These are phyloP conservation scores for Ranitomeya imitator DNA, from an alignment of 2,113 vertebrate species.

Conservation along the genomic window DNA sequence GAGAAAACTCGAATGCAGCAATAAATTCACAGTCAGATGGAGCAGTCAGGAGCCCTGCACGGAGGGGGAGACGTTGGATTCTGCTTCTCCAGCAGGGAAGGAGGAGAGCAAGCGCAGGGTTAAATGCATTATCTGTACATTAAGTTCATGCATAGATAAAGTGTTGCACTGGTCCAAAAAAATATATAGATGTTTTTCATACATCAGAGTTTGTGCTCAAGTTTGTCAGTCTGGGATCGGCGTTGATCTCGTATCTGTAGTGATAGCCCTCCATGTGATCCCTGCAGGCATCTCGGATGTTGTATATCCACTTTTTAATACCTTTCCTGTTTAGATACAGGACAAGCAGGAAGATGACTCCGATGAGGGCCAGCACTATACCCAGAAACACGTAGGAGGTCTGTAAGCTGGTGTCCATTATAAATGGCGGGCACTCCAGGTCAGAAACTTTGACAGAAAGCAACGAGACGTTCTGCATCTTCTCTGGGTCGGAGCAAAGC, in stretches of 20 bases:
- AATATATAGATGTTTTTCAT: slow-evolving; percentile 65
- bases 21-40: slow-evolving; percentile 65
- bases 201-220: slow-evolving; percentile 94
- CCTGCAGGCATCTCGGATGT: slow-evolving; percentile 95
- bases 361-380: slow-evolving; percentile 93
- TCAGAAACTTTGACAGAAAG: slow-evolving; percentile 72
- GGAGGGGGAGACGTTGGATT: slow-evolving; percentile 60
- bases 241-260: slow-evolving; percentile 96
- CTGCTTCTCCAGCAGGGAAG: slow-evolving; percentile 56
- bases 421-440: slow-evolving; percentile 73
- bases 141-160: slow-evolving; percentile 81
- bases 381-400: slow-evolving; percentile 96
- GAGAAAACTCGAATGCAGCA: slow-evolving; percentile 59
- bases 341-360: slow-evolving; percentile 94
- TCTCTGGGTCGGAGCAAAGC: slow-evolving; percentile 76
- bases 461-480: slow-evolving; percentile 70
- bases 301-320: slow-evolving; percentile 98
- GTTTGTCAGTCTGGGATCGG: slow-evolving; percentile 91
- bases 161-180: slow-evolving; percentile 40
- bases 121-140: slow-evolving; percentile 66
- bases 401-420: slow-evolving; percentile 82
- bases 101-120: slow-evolving; percentile 63
- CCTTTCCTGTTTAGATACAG: slow-evolving; percentile 97
- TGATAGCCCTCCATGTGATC: slow-evolving; percentile 99
- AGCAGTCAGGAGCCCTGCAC: slow-evolving; percentile 60